Evolutionary conservation across 2,797 vertebrate genomes (phyloP), one percentile per base, ranked within the genome.

Genomic region (Microhierax caerulescens): DNA sequence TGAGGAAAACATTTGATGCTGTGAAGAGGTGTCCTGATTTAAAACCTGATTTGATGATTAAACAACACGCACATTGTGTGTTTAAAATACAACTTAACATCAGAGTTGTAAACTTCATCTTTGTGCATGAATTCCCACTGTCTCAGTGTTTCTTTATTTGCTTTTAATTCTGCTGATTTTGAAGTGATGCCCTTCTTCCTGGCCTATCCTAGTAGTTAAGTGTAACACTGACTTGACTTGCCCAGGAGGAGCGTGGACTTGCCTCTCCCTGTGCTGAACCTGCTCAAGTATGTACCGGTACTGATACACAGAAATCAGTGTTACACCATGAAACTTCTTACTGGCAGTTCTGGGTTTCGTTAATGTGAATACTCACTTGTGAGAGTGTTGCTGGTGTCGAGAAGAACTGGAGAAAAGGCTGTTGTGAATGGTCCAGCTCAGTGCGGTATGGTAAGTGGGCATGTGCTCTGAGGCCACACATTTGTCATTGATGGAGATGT

Each of bases 151-250:
- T 82, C 10, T 36, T 60, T 61, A 32, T 56, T 76, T 79, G 25
- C 43, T 92, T 90, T 83, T 74, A 67, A 43, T 87, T 73, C 27
- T 76, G 5, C 25, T 77, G 8, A 41, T 24, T 82, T 89, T 89
- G 56, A 77, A 81, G 82, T 51, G 0, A 13, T 25, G 8, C 24
- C 22, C 8, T 56, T 37, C 32, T 73, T 94, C 19, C 30, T 82
- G 67, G 10, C 21, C n/a, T 90, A 25, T 24, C 64, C 51, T 82
- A 21, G 10, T 76, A 85, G 32, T 39, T 28, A 41, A 72, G 50
- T 5, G 15, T 84, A 69, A 78, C 28, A 34, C 23, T 88, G 76
- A 82, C 54, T n/a, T 83, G 39, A 28, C 8, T 73, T n/a, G 37
- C 6, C 21, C 5, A 5, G 32, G 39, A 74, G 25, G 25, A 72